phyloP scores from a whole-genome alignment of 2,113 vertebrate genomes.

The Sciurus niger region DNA sequence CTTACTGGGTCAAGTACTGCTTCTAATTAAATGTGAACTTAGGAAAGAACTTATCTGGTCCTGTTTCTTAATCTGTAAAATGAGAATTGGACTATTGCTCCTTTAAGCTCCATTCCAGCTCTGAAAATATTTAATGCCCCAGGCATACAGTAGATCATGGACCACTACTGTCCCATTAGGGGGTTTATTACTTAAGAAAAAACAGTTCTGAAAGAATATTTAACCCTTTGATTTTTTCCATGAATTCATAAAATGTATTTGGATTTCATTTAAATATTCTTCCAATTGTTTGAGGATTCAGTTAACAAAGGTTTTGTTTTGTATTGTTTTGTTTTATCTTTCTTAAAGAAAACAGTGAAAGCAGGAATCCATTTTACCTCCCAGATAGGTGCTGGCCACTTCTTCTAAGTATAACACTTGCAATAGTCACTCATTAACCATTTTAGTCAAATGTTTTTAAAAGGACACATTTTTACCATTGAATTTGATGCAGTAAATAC shows the following conservation, averaged over 20 bases:
- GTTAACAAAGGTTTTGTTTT: conserved; percentile 11
- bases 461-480: conserved; percentile 2
- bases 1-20: conserved; percentile 1
- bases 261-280: conserved; percentile 62
- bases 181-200: conserved; percentile 55
- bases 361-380: conserved; percentile 42
- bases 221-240: conserved; percentile 22
- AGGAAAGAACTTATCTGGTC: conserved; percentile 16
- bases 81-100: background rate
- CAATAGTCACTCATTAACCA: conserved; percentile 22
- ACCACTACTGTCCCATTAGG: background rate
- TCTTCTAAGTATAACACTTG: conserved; percentile 24
- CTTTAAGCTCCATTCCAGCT: background rate
- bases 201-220: conserved; percentile 39
- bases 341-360: conserved; percentile 3
- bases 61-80: conserved; percentile 43
- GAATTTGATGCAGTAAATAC: background rate
- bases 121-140: background rate
- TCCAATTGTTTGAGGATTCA: conserved; percentile 15
- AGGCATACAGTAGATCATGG: background rate
- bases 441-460: conserved; percentile 59
- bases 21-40: conserved; percentile 35
- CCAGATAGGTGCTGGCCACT: background rate
- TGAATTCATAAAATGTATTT: conserved; percentile 40
- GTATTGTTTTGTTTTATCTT: too few species aligned